Evolutionary conservation across 2,113 vertebrate genomes (phyloP).

Genomic region (Perca fluviatilis): DNA sequence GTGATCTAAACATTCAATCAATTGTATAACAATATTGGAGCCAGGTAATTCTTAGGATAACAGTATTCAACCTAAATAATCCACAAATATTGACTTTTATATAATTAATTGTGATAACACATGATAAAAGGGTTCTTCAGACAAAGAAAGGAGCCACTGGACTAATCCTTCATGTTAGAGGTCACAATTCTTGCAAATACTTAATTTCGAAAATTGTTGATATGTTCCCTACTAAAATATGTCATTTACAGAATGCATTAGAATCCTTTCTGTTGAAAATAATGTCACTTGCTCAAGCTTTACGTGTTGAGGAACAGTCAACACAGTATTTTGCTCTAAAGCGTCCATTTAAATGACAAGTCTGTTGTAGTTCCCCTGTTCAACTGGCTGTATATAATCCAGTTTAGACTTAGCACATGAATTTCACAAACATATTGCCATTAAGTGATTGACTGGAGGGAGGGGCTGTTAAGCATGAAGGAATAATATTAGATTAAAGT

Average conservation of each 20-base stretch:
- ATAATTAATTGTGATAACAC: neutral
- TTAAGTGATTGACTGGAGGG: conserved; percentile 71
- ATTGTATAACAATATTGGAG: neutral
- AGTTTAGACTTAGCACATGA: conserved; percentile 53
- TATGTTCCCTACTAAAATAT: neutral
- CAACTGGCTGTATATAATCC: conserved; percentile 40
- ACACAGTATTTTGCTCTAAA: conserved; percentile 21
- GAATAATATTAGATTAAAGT: conserved; percentile 59
- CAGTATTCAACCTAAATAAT: neutral
- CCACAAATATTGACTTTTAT: neutral
- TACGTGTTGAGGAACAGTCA: neutral
- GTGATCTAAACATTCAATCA: neutral
- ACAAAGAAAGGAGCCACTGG: neutral
- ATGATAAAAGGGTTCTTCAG: no score
- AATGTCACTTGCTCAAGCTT: neutral
- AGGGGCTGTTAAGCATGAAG: conserved; percentile 41
- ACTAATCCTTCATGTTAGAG: neutral
- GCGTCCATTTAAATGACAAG: conserved; percentile 54
- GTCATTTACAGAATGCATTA: neutral
- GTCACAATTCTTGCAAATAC: neutral
- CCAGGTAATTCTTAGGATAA: neutral
- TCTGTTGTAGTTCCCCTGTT: conserved; percentile 39
- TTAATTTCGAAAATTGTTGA: neutral
- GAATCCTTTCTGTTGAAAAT: conserved; percentile 3
- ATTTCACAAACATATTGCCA: conserved; percentile 64